phyloP scores from a whole-genome alignment of 2,797 vertebrate genomes.

The Neostethus bicornis region DNA sequence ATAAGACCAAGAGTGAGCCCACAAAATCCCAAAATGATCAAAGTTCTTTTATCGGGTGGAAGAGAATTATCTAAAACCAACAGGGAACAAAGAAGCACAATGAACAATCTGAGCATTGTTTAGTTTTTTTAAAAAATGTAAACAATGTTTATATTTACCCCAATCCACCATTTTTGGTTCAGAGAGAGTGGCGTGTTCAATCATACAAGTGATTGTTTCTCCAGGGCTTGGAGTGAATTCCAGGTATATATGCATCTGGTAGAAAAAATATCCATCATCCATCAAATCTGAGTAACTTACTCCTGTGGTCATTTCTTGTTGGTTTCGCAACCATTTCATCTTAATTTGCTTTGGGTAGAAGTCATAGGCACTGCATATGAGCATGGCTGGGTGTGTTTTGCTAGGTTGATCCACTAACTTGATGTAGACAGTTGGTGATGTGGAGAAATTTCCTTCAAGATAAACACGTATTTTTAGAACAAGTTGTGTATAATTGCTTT shows the following conservation, averaged over 20 bases:
- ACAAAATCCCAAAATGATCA: conserved; percentile 2
- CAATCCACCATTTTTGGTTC: conserved; percentile 47
- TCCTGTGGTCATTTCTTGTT: conserved; percentile 28
- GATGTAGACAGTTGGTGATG: conserved; percentile 58
- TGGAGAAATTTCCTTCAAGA: conserved; percentile 14
- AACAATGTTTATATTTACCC: too few relatives aligned
- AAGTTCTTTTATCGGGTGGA: background rate
- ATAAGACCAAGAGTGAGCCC: conserved; percentile 8
- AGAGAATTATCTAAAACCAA: conserved; percentile 12
- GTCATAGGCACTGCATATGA: conserved; percentile 76
- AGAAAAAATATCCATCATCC: conserved; percentile 66
- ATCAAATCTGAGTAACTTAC: conserved; percentile 28
- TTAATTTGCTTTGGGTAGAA: conserved; percentile 74
- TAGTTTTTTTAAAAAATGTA: too few relatives aligned
- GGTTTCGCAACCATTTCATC: conserved; percentile 66
- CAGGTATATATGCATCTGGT: conserved; percentile 72
- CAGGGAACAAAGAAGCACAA: background rate
- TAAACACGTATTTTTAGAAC: too few relatives aligned
- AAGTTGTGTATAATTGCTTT: too few relatives aligned
- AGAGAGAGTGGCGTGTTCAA: conserved; percentile 58
- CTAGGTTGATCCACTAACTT: conserved; percentile 26
- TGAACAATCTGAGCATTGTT: too few relatives aligned
- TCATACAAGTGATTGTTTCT: conserved; percentile 71
- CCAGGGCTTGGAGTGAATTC: conserved; percentile 50
- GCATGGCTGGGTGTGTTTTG: conserved; percentile 42